These are phyloP conservation scores for Leptestheria dahalacensis DNA, from an alignment of 1,140 invertebrate genomes.

Conservation along the genomic window DNA sequence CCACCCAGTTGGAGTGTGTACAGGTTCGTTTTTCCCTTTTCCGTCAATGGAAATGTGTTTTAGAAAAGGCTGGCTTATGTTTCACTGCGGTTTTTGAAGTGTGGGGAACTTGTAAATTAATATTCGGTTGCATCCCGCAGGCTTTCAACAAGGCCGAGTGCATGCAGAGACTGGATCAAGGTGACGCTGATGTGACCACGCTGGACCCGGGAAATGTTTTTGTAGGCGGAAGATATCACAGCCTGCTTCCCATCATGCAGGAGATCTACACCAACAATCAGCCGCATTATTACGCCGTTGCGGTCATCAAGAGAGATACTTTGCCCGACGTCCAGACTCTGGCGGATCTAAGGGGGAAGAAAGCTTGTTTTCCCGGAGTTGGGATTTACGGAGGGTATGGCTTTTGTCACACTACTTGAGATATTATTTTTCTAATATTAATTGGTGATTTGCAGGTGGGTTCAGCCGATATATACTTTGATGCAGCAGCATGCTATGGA, in stretches of 20 bases:
- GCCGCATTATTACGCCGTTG: constrained; percentile 49
- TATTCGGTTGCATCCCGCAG: too few relatives aligned
- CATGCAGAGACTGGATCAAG: constrained; percentile 55
- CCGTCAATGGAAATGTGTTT: too few relatives aligned
- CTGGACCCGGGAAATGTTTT: constrained; percentile 88
- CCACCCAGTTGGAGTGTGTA: constrained; percentile 44
- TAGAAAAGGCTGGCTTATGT: too few relatives aligned
- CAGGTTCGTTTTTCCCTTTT: constrained; percentile 25
- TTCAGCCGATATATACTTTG: constrained; percentile 27
- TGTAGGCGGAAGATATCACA: constrained; percentile 78
- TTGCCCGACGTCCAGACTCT: constrained; percentile 45
- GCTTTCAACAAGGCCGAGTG: constrained; percentile 66
- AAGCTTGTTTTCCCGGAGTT: constrained; percentile 79
- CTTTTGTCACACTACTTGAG: constrained; percentile 9
- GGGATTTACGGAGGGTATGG: constrained; percentile 50
- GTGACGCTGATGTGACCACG: constrained; percentile 65
- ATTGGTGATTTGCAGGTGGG: constrained; percentile 4
- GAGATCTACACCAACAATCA: constrained; percentile 29
- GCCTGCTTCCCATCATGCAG: constrained; percentile 75
- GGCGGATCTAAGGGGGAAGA: constrained; percentile 50
- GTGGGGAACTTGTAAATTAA: too few relatives aligned
- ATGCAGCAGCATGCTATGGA: constrained; percentile 64
- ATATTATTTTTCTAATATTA: constrained; percentile 12
- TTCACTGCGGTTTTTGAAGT: too few relatives aligned
- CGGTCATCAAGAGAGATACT: constrained; percentile 56